Conservation (phyloP, 2,888 invertebrate genomes). For the Dexiosoma caninum region DNA sequence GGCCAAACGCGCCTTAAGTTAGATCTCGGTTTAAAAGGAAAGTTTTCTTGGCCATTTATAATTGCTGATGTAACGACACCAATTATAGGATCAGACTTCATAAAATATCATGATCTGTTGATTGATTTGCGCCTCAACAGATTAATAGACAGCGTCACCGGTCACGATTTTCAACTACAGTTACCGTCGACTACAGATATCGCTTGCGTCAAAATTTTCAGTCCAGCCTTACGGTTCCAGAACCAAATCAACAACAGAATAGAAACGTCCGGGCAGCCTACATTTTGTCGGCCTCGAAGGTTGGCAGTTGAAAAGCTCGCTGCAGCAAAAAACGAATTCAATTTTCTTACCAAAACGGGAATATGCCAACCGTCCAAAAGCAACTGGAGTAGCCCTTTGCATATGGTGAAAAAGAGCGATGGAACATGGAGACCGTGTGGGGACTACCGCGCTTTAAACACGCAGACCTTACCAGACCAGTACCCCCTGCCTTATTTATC, state of each 20-base stretch:
- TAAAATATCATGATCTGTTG: neutral
- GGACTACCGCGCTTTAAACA: neutral
- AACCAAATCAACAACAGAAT: slow-evolving; percentile 24
- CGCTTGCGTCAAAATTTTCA: neutral
- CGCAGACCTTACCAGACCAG: neutral
- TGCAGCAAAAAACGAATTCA: slow-evolving; percentile 32
- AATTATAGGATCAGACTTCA: slow-evolving; percentile 13
- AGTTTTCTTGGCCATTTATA: no score
- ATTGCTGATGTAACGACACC: neutral
- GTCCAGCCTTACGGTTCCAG: neutral
- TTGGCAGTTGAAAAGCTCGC: neutral
- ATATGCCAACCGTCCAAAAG: slow-evolving; percentile 46
- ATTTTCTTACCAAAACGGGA: slow-evolving; percentile 18
- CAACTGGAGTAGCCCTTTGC: slow-evolving; percentile 3
- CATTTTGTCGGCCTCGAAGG: neutral
- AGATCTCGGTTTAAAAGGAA: slow-evolving; percentile 4
- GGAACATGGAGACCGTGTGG: neutral
- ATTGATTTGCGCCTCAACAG: slow-evolving; percentile 2
- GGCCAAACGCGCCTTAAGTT: neutral
- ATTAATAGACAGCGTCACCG: neutral
- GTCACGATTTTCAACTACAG: neutral
- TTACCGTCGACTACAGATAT: neutral
- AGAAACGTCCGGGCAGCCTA: slow-evolving; percentile 12
- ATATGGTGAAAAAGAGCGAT: neutral
- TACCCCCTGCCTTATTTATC: neutral